Conservation (phyloP, 64 coral and sea anemone genomes). For the Actinia equina region DNA sequence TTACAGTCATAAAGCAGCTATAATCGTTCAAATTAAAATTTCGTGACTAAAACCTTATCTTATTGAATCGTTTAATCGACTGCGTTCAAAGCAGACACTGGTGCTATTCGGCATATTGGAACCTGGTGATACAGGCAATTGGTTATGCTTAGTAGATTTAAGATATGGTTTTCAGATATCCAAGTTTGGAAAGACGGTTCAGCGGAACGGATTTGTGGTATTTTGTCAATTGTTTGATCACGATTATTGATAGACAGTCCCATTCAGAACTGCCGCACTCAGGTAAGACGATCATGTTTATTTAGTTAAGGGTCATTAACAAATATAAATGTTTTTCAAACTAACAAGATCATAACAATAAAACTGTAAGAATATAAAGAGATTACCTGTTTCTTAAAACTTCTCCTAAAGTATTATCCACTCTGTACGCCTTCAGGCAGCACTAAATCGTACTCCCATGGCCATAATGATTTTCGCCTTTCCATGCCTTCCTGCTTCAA, state of each 20-base stretch:
- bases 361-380: neutral
- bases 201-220: neutral
- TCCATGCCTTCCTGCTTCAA: slow-evolving; percentile 65
- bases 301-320: neutral
- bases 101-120: too few relatives aligned
- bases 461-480: slow-evolving; percentile 85
- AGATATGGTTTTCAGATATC: neutral
- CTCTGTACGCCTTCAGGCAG: slow-evolving; percentile 34
- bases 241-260: too few relatives aligned
- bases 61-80: too few relatives aligned
- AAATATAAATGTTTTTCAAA: slow-evolving; percentile 13
- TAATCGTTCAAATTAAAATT: too few relatives aligned
- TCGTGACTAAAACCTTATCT: too few relatives aligned
- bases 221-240: neutral
- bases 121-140: too few relatives aligned
- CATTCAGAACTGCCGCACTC: neutral
- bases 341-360: neutral
- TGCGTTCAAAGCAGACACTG: too few relatives aligned
- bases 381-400: neutral
- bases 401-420: neutral
- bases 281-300: neutral
- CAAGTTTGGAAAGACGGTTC: neutral
- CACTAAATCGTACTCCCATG: slow-evolving; percentile 81
- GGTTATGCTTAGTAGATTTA: neutral
- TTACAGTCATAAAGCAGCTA: too few relatives aligned